Conservation (phyloP, 2,888 invertebrate species). For the Agrilus mali region DNA sequence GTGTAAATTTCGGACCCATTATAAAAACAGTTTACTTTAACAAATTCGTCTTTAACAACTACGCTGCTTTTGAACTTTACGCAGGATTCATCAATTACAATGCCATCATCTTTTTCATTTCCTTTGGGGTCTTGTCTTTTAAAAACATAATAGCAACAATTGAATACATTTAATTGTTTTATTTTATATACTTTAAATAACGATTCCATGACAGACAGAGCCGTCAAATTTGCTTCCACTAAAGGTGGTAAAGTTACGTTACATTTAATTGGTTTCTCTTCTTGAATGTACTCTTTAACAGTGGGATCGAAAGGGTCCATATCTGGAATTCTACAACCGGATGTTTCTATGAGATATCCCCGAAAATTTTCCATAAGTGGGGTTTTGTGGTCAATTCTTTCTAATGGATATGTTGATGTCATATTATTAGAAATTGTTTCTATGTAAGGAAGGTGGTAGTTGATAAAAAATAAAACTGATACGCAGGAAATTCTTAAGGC, state of each 20-base stretch:
- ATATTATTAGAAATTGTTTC: no score
- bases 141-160: slow-evolving; percentile 51
- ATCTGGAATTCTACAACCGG: slow-evolving; percentile 55
- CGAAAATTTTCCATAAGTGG: slow-evolving; percentile 6
- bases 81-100: slow-evolving; percentile 38
- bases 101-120: slow-evolving; percentile 38
- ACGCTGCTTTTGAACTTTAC: slow-evolving; percentile 35
- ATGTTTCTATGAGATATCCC: slow-evolving; percentile 37
- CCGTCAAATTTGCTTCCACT: slow-evolving; percentile 44
- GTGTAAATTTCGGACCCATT: slow-evolving; percentile 42
- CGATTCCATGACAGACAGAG: slow-evolving; percentile 41
- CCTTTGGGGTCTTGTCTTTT: slow-evolving; percentile 38
- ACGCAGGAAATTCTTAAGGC: no score
- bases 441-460: no score
- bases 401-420: no score
- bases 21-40: slow-evolving; percentile 50
- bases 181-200: slow-evolving; percentile 40
- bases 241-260: slow-evolving; percentile 41
- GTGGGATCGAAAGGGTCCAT: slow-evolving; percentile 47
- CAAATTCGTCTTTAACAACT: slow-evolving; percentile 48
- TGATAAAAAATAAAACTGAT: no score
- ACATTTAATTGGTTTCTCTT: slow-evolving; percentile 37
- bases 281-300: slow-evolving; percentile 40
- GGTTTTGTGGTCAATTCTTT: no score
- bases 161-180: slow-evolving; percentile 32